Percentiles rank a stretch among this genome's conserved stretches.
Evolutionary conservation across 2,888 invertebrate genomes (phyloP).

Genomic region (Drosophila robusta): DNA sequence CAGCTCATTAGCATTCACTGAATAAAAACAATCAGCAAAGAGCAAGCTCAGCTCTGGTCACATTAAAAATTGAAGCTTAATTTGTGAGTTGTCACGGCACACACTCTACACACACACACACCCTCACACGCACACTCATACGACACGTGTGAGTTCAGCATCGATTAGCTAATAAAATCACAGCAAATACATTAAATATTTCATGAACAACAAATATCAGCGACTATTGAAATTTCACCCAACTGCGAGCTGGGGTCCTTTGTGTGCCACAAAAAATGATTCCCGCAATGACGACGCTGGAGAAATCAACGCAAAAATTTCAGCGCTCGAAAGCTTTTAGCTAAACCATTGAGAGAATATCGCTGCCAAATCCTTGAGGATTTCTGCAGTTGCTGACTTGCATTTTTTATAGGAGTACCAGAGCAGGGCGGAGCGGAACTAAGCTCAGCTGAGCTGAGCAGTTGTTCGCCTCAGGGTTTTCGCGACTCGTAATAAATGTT

Average conservation of each 20-base stretch:
- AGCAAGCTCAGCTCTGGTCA: conserved; percentile 8
- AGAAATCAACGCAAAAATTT: conserved; percentile 65
- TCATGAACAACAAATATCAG: conserved; percentile 47
- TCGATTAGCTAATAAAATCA: conserved; percentile 71
- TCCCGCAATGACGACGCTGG: conserved; percentile 51
- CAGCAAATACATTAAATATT: conserved; percentile 56
- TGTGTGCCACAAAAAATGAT: conserved; percentile 46
- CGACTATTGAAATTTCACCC: conserved; percentile 39
- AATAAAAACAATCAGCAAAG: conserved; percentile 47
- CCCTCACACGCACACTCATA: neutral
- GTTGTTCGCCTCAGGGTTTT: conserved; percentile 23
- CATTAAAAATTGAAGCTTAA: conserved; percentile 54
- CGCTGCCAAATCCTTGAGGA: conserved; percentile 69
- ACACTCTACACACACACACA: neutral
- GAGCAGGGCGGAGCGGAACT: no score
- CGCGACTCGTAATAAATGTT: conserved; percentile 59
- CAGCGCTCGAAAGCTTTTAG: conserved; percentile 64
- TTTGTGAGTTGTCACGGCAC: conserved; percentile 42
- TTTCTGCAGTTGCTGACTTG: conserved; percentile 71
- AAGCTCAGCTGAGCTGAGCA: conserved; percentile 13
- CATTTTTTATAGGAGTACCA: conserved; percentile 55
- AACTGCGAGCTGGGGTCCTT: conserved; percentile 32
- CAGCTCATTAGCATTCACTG: conserved; percentile 24
- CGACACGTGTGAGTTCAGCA: conserved; percentile 25
- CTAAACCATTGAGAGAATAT: conserved; percentile 62